These are phyloP conservation scores for Ptilonorhynchus violaceus DNA, from an alignment of 2,113 vertebrate species.

Conservation along the genomic window DNA sequence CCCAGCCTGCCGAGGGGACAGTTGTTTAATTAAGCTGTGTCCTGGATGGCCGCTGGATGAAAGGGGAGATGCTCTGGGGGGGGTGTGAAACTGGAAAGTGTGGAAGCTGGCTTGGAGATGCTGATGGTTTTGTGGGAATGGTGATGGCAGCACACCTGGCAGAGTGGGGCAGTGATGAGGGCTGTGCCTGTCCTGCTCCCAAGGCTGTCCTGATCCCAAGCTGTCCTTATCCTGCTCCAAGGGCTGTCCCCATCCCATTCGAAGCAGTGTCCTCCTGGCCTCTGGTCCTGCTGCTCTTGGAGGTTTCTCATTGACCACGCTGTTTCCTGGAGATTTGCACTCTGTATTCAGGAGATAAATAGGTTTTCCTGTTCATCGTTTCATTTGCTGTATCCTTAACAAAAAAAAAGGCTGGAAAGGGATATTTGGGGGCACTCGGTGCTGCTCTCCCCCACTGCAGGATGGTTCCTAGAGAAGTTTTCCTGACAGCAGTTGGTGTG, in stretches of 20 bases:
- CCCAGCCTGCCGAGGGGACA: neutral
- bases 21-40: neutral
- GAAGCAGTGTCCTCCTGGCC: neutral
- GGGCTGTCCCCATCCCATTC: neutral
- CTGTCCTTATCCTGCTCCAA: neutral
- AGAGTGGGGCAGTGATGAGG: neutral
- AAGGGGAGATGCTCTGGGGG: neutral
- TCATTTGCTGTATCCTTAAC: neutral
- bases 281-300: neutral
- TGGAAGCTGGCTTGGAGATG: accelerated
- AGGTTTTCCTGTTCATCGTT: neutral
- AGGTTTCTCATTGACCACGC: accelerated
- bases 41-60: neutral
- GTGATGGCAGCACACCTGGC: neutral
- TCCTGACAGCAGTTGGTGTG: neutral
- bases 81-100: neutral
- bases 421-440: neutral
- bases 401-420: too few species aligned
- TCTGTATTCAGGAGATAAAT: neutral
- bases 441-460: neutral
- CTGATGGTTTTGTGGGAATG: neutral
- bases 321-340: neutral
- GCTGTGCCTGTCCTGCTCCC: neutral
- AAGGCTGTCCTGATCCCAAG: neutral
- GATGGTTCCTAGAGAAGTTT: neutral